Percentiles rank a stretch among this genome's conserved stretches.
Conservation (phyloP, 92 coral and sea anemone species). For the Galaxea fascicularis region DNA sequence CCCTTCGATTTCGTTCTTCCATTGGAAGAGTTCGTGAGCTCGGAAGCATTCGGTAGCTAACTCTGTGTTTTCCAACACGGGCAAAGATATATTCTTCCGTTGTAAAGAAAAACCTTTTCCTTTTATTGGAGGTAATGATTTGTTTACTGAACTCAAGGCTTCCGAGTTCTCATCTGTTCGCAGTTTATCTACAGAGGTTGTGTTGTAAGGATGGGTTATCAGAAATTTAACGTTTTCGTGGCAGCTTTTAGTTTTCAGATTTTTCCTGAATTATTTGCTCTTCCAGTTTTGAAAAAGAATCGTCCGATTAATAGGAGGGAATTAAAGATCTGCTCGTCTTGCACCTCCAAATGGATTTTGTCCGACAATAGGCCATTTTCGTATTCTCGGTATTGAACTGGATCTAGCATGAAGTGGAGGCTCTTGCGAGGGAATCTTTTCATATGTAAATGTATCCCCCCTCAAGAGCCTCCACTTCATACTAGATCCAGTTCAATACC, state of each 20-base stretch:
- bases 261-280: background rate
- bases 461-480: no score
- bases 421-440: no score
- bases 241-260: background rate
- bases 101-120: background rate
- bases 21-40: background rate
- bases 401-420: no score
- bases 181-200: background rate
- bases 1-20: constrained; percentile 1
- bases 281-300: background rate
- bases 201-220: background rate
- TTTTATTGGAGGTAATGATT: background rate
- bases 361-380: background rate
- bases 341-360: no score
- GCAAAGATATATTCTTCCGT: constrained; percentile 1
- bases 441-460: no score
- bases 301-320: background rate
- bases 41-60: background rate
- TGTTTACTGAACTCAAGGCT: background rate
- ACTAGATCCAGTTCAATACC: no score
- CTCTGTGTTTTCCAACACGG: background rate
- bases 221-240: background rate
- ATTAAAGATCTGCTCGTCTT: background rate
- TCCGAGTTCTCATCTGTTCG: background rate
- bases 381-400: no score